These are phyloP conservation scores for Cossypha polioptera DNA, from an alignment of 2,797 vertebrate genomes.

Conservation along the genomic window DNA sequence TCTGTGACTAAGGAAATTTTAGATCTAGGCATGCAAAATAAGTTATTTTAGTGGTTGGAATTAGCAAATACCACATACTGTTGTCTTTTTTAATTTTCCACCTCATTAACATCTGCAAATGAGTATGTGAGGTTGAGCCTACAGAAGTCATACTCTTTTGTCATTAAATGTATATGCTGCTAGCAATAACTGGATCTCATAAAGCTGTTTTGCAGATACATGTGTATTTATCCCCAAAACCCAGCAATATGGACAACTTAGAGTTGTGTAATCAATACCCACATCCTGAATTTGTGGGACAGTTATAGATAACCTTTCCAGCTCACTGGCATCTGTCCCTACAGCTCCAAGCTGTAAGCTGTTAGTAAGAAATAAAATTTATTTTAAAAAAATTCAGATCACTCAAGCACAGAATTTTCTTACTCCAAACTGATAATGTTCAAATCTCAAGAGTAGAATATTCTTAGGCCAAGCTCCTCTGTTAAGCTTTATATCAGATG, in stretches of 20 bases:
- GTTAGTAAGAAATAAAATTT: neutral
- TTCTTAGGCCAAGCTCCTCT: neutral
- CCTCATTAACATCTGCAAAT: constrained; percentile 66
- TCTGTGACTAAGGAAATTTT: neutral
- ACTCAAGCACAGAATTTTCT: neutral
- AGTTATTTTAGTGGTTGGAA: neutral
- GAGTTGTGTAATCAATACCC: neutral
- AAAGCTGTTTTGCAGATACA: neutral
- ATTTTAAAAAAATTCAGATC: neutral
- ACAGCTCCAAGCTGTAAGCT: neutral
- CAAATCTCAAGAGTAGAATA: neutral
- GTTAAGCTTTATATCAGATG: neutral
- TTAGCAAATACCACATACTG: constrained; percentile 24
- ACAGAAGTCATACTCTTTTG: constrained; percentile 20
- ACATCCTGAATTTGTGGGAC: neutral
- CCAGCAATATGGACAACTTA: neutral
- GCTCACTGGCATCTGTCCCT: neutral
- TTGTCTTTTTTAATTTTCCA: constrained; percentile 73
- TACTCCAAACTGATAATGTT: neutral
- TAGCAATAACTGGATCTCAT: neutral
- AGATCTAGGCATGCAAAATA: neutral
- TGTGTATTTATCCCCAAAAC: neutral
- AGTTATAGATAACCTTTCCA: neutral
- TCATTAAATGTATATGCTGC: constrained; percentile 45
- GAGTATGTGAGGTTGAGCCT: constrained; percentile 27